Percentiles rank a stretch among this genome's conserved stretches.
Conservation (phyloP, 2,888 invertebrate genomes). For the Theristus sp. region DNA sequence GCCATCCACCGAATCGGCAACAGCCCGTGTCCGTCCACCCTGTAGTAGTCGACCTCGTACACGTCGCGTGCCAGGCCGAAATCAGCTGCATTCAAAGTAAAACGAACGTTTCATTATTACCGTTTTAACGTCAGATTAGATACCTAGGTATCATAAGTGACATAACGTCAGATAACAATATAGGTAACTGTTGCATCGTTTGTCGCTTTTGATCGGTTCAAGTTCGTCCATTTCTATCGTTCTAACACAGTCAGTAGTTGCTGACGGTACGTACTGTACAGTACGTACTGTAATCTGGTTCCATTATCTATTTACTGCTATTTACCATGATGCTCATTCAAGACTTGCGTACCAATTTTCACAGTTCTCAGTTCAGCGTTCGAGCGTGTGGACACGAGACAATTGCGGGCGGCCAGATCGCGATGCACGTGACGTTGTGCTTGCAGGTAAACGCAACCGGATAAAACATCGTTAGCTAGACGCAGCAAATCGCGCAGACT, state of each 20-base stretch:
- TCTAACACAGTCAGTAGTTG: too few species aligned
- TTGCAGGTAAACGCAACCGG: conserved; percentile 83
- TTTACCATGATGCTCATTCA: too few species aligned
- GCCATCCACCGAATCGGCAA: conserved; percentile 96
- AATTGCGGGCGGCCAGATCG: conserved; percentile 86
- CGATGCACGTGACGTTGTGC: conserved; percentile 86
- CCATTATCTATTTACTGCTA: too few species aligned
- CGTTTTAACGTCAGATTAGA: too few species aligned
- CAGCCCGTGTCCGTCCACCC: conserved; percentile 71
- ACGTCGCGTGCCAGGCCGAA: conserved; percentile 90
- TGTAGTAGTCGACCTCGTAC: conserved; percentile 77
- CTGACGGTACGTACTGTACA: too few species aligned
- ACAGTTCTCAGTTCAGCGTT: conserved; percentile 46
- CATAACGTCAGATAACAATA: too few species aligned
- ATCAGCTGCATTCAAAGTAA: conserved; percentile 38
- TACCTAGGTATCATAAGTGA: too few species aligned
- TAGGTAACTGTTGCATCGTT: not conserved
- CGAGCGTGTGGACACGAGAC: conserved; percentile 46
- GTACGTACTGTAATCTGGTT: too few species aligned
- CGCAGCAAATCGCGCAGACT: conserved; percentile 62
- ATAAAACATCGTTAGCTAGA: conserved; percentile 86
- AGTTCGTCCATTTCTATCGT: too few species aligned
- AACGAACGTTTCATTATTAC: too few species aligned
- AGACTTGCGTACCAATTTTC: conserved; percentile 81
- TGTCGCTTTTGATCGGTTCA: too few species aligned